Percentiles rank a stretch among this genome's conserved stretches.
These are phyloP conservation scores for Nanorana parkeri DNA, from an alignment of 2,113 vertebrate genomes.

Conservation along the genomic window DNA sequence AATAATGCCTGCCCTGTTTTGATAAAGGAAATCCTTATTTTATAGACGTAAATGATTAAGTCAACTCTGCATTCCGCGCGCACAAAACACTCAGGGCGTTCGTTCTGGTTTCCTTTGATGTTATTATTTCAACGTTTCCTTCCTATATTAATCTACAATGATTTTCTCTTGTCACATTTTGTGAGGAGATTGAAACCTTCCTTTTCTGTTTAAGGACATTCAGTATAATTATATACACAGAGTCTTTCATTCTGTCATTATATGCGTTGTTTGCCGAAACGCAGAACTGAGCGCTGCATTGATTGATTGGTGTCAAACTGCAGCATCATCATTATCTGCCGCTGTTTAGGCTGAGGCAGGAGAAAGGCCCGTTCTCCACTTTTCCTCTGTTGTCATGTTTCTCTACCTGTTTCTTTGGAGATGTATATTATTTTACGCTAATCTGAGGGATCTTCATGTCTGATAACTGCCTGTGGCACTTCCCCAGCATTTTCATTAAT, in stretches of 20 bases:
- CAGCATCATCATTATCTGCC: neutral
- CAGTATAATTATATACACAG: constrained; percentile 3
- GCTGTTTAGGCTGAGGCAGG: neutral
- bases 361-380: neutral
- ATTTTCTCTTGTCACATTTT: constrained; percentile 41
- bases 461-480: neutral
- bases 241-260: neutral
- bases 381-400: neutral
- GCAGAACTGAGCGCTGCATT: neutral
- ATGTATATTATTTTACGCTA: constrained; percentile 7
- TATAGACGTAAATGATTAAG: neutral
- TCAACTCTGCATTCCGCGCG: neutral
- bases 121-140: constrained; percentile 28
- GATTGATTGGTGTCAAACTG: constrained; percentile 27
- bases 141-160: constrained; percentile 19
- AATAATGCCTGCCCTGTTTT: neutral
- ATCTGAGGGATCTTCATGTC: neutral
- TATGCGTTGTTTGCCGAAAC: constrained; percentile 15
- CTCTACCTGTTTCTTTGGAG: constrained; percentile 6
- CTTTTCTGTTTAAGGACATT: neutral
- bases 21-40: constrained; percentile 35
- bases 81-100: neutral
- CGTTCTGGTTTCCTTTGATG: neutral
- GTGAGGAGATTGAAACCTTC: neutral
- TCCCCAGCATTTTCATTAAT: no score